Evolutionary conservation across 2,888 invertebrate genomes (phyloP).

Genomic region (Theretra japonica): DNA sequence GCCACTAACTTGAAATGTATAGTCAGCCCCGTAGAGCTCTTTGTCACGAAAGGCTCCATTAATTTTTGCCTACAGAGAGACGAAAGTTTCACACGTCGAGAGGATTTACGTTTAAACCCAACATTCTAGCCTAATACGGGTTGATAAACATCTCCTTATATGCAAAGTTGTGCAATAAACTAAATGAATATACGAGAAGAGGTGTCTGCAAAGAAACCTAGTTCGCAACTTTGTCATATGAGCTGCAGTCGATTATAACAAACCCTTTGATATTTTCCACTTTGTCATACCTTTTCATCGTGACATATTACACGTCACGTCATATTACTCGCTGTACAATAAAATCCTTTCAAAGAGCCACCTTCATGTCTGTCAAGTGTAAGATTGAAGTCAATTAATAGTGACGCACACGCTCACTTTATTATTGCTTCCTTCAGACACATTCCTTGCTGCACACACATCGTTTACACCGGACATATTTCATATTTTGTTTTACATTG

Average conservation of each 20-base stretch:
- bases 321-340: no score
- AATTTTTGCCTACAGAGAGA: neutral
- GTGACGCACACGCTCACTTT: no score
- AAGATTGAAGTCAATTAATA: no score
- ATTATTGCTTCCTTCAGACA: no score
- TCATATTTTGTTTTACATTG: no score
- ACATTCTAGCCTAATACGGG: neutral
- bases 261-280: neutral
- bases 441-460: no score
- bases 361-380: no score
- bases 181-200: neutral
- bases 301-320: no score
- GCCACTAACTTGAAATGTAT: neutral
- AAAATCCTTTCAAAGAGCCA: no score
- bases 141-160: constrained; percentile 1
- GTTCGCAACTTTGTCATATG: neutral
- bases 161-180: neutral
- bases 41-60: neutral
- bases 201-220: neutral
- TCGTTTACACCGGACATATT: no score
- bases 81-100: neutral
- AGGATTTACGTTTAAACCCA: neutral
- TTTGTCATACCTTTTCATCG: no score
- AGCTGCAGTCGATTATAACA: neutral
- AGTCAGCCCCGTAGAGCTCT: neutral